Percentiles rank a stretch among this genome's conserved stretches.
These are phyloP conservation scores for Megathymus violae DNA, from an alignment of 1,140 invertebrate species.

Conservation along the genomic window DNA sequence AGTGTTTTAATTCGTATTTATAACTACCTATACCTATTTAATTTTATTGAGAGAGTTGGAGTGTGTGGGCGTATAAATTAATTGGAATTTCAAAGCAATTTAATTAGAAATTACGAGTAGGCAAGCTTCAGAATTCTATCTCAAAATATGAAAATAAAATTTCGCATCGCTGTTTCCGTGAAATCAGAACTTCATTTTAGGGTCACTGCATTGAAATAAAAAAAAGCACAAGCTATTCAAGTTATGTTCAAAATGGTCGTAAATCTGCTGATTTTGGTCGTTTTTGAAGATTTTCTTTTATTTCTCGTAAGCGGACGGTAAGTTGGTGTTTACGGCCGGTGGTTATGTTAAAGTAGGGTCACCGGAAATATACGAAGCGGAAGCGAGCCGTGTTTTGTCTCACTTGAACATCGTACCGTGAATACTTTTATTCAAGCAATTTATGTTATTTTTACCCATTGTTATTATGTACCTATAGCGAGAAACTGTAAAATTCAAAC, in stretches of 20 bases:
- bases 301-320: background rate
- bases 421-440: too few relatives aligned
- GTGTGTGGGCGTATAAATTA: background rate
- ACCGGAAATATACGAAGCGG: background rate
- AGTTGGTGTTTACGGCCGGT: background rate
- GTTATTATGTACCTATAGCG: too few relatives aligned
- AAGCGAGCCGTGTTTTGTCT: background rate
- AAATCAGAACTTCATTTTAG: constrained; percentile 7
- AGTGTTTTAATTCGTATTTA: background rate
- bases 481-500: too few relatives aligned
- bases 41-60: background rate
- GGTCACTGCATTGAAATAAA: constrained; percentile 14
- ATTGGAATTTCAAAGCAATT: background rate
- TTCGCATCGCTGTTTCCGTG: background rate
- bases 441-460: too few relatives aligned
- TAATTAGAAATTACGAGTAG: background rate
- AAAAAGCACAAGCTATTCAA: background rate
- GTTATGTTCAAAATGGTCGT: constrained; percentile 7
- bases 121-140: background rate
- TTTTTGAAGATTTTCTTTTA: constrained; percentile 5
- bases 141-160: background rate
- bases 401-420: too few relatives aligned
- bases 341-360: background rate
- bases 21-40: background rate
- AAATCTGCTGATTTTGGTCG: background rate